Base-by-base conservation (phyloP, 2,113 vertebrate species). In the Lophura nycthemera region DNA sequence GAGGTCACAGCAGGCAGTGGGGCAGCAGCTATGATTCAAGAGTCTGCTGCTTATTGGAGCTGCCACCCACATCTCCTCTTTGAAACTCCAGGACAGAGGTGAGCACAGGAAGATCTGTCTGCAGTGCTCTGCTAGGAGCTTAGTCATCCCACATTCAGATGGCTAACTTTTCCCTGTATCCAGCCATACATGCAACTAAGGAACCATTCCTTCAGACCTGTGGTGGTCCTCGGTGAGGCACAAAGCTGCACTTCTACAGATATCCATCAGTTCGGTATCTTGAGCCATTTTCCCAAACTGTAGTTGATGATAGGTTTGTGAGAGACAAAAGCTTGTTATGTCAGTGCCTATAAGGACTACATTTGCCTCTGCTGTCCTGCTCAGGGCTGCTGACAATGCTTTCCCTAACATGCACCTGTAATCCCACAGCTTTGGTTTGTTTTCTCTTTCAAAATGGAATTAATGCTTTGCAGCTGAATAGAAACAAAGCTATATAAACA, bases 1-100 rank as follows among this genome's bases (percentile, higher is more conserved):
- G 1, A 70, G 50, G 34, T 36, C 7, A 75, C 66, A 67, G 43
- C 38, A 11, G 30, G 1, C 0, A 0, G 3, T 45, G 38, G 21
- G 43, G 79, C 17, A 40, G 42, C 56, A 84, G 22, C 56, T 47
- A 1, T 59, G 8, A 38, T 54, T 81, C 83, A 42, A 63, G 73
- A 66, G 50, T 40, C 25, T 94, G 56, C 50, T 74, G 30, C 60
- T 42, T 25, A 2, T 25, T 50, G 45, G 29, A 52, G 13, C 42
- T 83, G 64, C 29, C 16, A 13, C 17, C 18, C 1, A 1, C 0
- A 0, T 45, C 54, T 74, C 54, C 67, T 78, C 47, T 43, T 16
- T 0, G 0, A 40, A 56, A 24, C 5, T 1, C 61, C 16, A 59
- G 60, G 22, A 20, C 24, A n/a, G 38, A 1, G 14, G 9, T 52